Evolutionary conservation across 2,888 invertebrate genomes (phyloP).

Genomic region (Metacarcinus magister): DNA sequence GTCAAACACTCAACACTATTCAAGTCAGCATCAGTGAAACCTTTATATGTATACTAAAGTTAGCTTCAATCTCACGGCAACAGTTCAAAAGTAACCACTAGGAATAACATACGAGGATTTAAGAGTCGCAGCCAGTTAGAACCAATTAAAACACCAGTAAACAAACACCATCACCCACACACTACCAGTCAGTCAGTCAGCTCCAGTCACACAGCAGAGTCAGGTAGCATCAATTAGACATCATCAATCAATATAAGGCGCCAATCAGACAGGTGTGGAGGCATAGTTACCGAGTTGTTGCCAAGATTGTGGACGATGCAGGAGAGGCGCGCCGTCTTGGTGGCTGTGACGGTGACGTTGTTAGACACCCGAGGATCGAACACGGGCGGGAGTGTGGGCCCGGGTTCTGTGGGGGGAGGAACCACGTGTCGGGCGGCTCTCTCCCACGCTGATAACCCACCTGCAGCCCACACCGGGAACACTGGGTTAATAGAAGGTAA

Average conservation of each 20-base stretch:
- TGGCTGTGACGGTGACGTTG: slow-evolving; percentile 91
- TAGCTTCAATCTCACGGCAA: too few relatives aligned
- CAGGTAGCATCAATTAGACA: background rate
- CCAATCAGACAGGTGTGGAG: background rate
- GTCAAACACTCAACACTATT: background rate
- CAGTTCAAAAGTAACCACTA: too few relatives aligned
- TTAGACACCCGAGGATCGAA: slow-evolving; percentile 91
- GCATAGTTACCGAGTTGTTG: slow-evolving; percentile 90
- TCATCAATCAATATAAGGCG: too few relatives aligned
- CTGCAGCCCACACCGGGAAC: background rate
- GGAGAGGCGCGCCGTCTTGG: slow-evolving; percentile 95
- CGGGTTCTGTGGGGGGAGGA: slow-evolving; percentile 69
- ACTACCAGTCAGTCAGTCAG: too few relatives aligned
- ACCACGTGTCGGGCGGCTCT: slow-evolving; percentile 75
- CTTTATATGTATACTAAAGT: background rate
- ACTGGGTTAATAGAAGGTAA: background rate
- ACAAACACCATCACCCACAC: too few relatives aligned
- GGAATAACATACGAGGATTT: too few relatives aligned
- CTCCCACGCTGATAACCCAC: slow-evolving; percentile 54
- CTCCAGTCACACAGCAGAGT: background rate
- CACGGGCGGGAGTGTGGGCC: slow-evolving; percentile 87
- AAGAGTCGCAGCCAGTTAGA: too few relatives aligned
- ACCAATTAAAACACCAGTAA: too few relatives aligned
- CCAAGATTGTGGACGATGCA: slow-evolving; percentile 95
- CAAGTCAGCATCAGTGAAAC: background rate